Evolutionary conservation across 2,888 invertebrate genomes (phyloP), one percentile per base, ranked within the genome.

Genomic region (Anorthoa munda): DNA sequence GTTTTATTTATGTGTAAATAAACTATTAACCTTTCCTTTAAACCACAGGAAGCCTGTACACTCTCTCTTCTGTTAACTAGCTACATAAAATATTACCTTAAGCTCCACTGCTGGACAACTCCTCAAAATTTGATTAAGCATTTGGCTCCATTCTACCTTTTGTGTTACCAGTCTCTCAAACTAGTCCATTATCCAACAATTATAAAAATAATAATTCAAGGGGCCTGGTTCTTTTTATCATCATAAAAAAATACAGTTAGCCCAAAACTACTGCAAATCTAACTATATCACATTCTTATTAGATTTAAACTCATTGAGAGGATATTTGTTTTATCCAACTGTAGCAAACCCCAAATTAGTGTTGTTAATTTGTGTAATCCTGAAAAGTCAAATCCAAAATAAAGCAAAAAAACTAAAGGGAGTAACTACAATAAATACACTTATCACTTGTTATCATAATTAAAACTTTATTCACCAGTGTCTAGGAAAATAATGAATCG

Each of bases 1-100:
- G 93, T 94, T 94, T 95, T 88, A 93, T 94, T 95, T 92, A 46
- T 26, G 17, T 31, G 9, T 50, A 21, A 45, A 4, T 51, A 48
- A 53, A 23, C 26, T 53, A 17, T 11, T 46, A 3, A 39, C 48
- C 23, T 56, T 21, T 59, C 45, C 15, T 59, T 1, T n/a, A 39
- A 39, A 12, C 4, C 51, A 51, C 51, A 21, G 51, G 12, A n/a
- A 51, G 21, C 12, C n/a, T 12, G n/a, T 51, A 21, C n/a, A n/a
- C 11, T n/a, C 18, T n/a, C 18, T n/a, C 51, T n/a, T 15, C 51
- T 51, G n/a, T n/a, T 51, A 51, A n/a, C 11, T 12, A 11, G 2
- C 18, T 11, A n/a, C 39, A 39, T 39, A 39, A 39, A 39, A 39
- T 39, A 39, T 9, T 39, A 39, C 31, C 31, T 31, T 39, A 0